Base-by-base conservation (phyloP, 35 echinoderm and acorn worm genomes). In the Amphiura filiformis region DNA sequence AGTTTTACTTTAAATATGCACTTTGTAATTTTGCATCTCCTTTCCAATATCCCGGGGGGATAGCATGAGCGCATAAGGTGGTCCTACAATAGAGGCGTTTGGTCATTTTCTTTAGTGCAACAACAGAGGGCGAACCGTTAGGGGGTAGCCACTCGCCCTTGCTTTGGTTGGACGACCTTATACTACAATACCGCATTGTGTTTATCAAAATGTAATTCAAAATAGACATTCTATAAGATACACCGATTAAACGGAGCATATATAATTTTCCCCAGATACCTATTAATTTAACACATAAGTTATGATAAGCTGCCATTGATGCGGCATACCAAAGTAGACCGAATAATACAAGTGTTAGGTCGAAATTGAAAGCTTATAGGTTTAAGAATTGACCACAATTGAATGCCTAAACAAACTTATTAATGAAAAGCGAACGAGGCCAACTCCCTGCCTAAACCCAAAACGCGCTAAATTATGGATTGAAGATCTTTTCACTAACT, bases 191-290 rank as follows among this genome's bases (percentile, higher is more conserved):
- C n/a, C n/a, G n/a, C n/a, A n/a, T n/a, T n/a, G n/a, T n/a, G n/a
- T n/a, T n/a, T n/a, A n/a, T n/a, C n/a, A n/a, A n/a, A n/a, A n/a
- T n/a, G n/a, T n/a, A 52, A 11, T 52, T 20, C 44, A 52, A 52
- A 52, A 52, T 52, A 52, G 20, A 52, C 44, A 52, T 52, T 52
- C 20, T 52, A 20, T 20, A 52, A 52, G 44, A 52, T 70, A n/a
- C 61, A 70, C 61, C 61, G 9, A n/a, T 70, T 70, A 70, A 70
- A 70, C 61, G 61, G 61, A 70, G 61, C 61, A 70, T 70, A n/a
- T 26, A 70, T 70, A 70, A 70, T 70, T 26, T 70, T 70, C 61
- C 61, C 61, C 7, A 70, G 61, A 70, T 70, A 70, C 61, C 61
- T 70, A 70, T 70, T 70, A 70, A 5, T 70, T 11, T 13, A 70